A percentile compares a stretch with the other conserved stretches of the same genome.
These are phyloP conservation scores for Nomada ferruginata DNA, from an alignment of 2,888 invertebrate species.

Conservation along the genomic window DNA sequence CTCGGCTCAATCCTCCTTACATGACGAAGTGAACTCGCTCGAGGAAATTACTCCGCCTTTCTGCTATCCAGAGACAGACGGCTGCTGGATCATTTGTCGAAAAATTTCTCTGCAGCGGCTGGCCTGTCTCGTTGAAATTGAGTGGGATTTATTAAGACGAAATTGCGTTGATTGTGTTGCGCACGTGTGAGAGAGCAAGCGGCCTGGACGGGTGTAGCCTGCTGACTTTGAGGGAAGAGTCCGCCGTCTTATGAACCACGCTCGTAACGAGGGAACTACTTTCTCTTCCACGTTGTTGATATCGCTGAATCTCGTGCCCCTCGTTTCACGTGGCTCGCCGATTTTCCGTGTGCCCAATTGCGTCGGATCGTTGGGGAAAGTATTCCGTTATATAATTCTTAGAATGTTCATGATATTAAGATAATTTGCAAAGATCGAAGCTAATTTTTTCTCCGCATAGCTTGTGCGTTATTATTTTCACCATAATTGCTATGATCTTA, in stretches of 20 bases:
- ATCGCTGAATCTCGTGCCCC: background rate
- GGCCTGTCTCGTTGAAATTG: conserved; percentile 38
- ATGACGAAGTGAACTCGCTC: conserved; percentile 67
- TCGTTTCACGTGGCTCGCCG: background rate
- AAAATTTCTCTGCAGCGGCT: conserved; percentile 64
- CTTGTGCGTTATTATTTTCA: too few species aligned
- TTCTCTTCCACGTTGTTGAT: conserved; percentile 2
- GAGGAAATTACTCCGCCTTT: conserved; percentile 72
- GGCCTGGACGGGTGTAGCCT: background rate
- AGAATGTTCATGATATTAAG: too few species aligned
- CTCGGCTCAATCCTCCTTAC: conserved; percentile 66
- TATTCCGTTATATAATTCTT: background rate
- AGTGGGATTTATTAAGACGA: conserved; percentile 49
- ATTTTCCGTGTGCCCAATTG: background rate
- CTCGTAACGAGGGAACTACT: background rate
- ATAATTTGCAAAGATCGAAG: too few species aligned
- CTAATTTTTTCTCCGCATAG: too few species aligned
- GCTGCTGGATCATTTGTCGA: conserved; percentile 70
- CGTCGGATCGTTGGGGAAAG: background rate
- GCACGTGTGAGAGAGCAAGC: conserved; percentile 5
- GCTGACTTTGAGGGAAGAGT: conserved; percentile 30
- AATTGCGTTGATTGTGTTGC: conserved; percentile 28
- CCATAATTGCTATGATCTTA: too few species aligned
- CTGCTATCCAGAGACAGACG: conserved; percentile 60
- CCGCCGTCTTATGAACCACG: background rate